Percentiles rank a stretch among this genome's conserved stretches.
Evolutionary conservation across 2,888 invertebrate genomes (phyloP).

Genomic region (Lymantria monacha): DNA sequence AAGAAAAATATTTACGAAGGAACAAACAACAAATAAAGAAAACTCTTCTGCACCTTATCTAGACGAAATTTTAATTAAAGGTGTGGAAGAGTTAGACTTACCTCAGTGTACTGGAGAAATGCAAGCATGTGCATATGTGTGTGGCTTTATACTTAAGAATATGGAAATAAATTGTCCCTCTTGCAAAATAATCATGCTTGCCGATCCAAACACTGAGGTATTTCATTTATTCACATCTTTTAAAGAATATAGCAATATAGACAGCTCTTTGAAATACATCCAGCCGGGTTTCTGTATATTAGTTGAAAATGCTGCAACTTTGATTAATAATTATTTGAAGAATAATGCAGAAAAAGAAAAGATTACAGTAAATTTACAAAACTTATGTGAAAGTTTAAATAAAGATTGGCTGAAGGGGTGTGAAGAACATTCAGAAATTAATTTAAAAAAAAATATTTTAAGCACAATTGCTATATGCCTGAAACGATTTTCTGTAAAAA

Average conservation of each 20-base stretch:
- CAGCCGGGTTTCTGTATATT: neutral
- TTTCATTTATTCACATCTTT: neutral
- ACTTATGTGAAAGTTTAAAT: neutral
- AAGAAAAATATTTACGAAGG: too few species aligned
- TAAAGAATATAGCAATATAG: neutral
- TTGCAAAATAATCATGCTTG: too few species aligned
- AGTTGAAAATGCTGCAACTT: neutral
- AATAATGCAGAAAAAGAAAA: neutral
- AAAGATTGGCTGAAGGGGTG: neutral
- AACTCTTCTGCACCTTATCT: too few species aligned
- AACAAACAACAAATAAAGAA: too few species aligned
- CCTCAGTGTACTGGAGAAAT: conserved; percentile 3
- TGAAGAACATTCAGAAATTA: neutral
- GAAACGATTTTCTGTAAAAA: neutral
- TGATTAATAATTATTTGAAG: neutral
- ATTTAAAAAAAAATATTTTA: neutral
- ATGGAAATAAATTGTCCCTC: too few species aligned
- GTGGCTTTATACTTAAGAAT: neutral
- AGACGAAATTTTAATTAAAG: too few species aligned
- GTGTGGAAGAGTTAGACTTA: neutral
- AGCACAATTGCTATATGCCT: neutral
- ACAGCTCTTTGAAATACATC: neutral
- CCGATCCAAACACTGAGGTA: neutral
- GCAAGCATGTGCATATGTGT: conserved; percentile 19
- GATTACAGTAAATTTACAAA: neutral